These are phyloP conservation scores for Bombus huntii DNA, from an alignment of 1,140 invertebrate species.

Conservation along the genomic window DNA sequence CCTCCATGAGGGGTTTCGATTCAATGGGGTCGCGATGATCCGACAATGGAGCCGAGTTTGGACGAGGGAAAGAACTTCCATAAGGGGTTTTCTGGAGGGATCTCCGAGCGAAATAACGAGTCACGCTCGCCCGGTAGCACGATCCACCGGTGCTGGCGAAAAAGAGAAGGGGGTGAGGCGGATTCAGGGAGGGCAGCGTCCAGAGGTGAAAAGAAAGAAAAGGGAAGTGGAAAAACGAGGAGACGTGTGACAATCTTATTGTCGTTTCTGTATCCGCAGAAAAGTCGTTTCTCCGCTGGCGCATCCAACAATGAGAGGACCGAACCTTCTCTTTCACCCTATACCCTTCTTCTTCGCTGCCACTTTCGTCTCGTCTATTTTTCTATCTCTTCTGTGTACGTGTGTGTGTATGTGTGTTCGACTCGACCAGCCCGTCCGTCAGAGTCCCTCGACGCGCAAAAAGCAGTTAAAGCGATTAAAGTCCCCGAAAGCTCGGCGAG, in stretches of 20 bases:
- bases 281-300: slow-evolving; percentile 58
- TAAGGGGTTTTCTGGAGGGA: slow-evolving; percentile 58
- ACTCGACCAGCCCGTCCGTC: slow-evolving; percentile 56
- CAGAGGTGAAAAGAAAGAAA: slow-evolving; percentile 25
- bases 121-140: slow-evolving; percentile 60
- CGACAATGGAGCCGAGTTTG: slow-evolving; percentile 70
- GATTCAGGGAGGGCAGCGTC: background rate
- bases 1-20: slow-evolving; percentile 72
- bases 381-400: slow-evolving; percentile 46
- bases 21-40: slow-evolving; percentile 76
- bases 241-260: slow-evolving; percentile 67
- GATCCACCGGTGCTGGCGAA: slow-evolving; percentile 45
- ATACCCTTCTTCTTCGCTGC: slow-evolving; percentile 17
- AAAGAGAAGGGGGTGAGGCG: background rate
- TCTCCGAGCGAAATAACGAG: slow-evolving; percentile 64
- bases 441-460: slow-evolving; percentile 63
- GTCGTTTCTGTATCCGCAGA: slow-evolving; percentile 58
- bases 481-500: slow-evolving; percentile 67
- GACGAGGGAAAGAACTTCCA: slow-evolving; percentile 66
- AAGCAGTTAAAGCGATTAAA: slow-evolving; percentile 71
- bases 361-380: slow-evolving; percentile 61
- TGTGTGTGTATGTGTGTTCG: background rate
- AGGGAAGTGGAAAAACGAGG: slow-evolving; percentile 45
- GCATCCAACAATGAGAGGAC: slow-evolving; percentile 60
- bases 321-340: background rate